Conservation (phyloP, 2,888 invertebrate genomes). For the Rambutsinella grinnellia region DNA sequence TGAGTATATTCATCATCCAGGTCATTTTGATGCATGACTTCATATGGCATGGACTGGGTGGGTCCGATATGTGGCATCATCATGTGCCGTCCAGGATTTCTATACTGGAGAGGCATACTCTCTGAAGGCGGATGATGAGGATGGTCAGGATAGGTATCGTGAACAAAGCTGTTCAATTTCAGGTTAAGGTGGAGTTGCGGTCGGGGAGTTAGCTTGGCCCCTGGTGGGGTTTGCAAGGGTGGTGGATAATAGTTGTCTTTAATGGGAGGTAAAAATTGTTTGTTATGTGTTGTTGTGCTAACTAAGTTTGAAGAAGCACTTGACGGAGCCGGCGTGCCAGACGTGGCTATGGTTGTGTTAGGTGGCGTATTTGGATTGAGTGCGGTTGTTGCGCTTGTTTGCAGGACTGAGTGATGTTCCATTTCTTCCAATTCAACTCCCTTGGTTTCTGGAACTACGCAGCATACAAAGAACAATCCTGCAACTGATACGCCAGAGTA, state of each 20-base stretch:
- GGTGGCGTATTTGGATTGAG: constrained; percentile 49
- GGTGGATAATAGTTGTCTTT: constrained; percentile 57
- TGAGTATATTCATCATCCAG: constrained; percentile 47
- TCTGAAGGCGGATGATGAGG: constrained; percentile 55
- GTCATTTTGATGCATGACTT: constrained; percentile 47
- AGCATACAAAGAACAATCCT: constrained; percentile 86
- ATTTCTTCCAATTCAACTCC: constrained; percentile 91
- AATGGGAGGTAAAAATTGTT: constrained; percentile 26
- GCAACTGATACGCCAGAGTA: constrained; percentile 86
- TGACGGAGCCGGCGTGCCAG: constrained; percentile 51
- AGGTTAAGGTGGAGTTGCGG: constrained; percentile 51
- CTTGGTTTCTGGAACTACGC: constrained; percentile 91
- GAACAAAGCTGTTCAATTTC: constrained; percentile 48
- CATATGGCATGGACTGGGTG: constrained; percentile 47
- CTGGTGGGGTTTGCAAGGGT: constrained; percentile 58
- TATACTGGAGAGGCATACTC: constrained; percentile 48
- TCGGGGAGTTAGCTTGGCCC: constrained; percentile 51
- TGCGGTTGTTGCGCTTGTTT: constrained; percentile 38
- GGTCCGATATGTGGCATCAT: constrained; percentile 49
- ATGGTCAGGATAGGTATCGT: constrained; percentile 50
- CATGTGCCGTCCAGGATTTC: constrained; percentile 44
- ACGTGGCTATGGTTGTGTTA: constrained; percentile 38
- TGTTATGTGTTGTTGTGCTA: constrained; percentile 35
- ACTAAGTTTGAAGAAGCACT: constrained; percentile 56
- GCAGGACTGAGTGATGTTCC: constrained; percentile 71